Base-by-base conservation (phyloP, 1,140 invertebrate species). In the Apis mellifera region DNA sequence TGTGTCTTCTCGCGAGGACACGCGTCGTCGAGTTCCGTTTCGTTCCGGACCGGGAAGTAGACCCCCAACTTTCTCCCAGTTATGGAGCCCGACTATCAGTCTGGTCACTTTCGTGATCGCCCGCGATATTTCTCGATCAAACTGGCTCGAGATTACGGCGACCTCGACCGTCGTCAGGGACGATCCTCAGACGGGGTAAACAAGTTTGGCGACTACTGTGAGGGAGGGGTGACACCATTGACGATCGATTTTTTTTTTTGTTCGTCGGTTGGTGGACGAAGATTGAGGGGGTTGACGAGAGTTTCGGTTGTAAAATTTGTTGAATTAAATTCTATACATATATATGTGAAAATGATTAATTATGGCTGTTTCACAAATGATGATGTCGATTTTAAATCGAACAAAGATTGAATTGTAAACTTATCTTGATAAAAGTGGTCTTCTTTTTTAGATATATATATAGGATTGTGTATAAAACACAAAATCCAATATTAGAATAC, bases 71-170 rank as follows among this genome's bases (percentile, higher is more conserved):
- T 26, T 74, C 17, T 48, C 57, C 8, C 52, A 74, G 59, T 79
- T 57, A 42, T 42, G 72, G 48, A 15, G n/a, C 68, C 68, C n/a
- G 62, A 54, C 50, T 52, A 85, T 81, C 65, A 19, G 42, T 42
- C 59, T n/a, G 71, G 57, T 69, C 76, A 68, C 48, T 84, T 79
- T 80, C 65, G 82, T 55, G 74, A 68, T 78, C 75, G 62, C 77
- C 21, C 26, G 55, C 23, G 19, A 60, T 83, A 59, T 48, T 68
- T 66, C 64, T 74, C 57, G 57, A 74, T 74, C 55, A 57, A n/a
- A 11, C 21, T 32, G 8, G 8, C n/a, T 19, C 52, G 62, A 13
- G 64, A 68, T 32, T 64, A 42, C 26, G 68, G 21, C 23, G 72
- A 23, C 55, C 26, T 42, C 32, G 21, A 12, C 13, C n/a, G 72